phyloP scores from a whole-genome alignment of 2,797 vertebrate species.

The Bradypodion ventrale region DNA sequence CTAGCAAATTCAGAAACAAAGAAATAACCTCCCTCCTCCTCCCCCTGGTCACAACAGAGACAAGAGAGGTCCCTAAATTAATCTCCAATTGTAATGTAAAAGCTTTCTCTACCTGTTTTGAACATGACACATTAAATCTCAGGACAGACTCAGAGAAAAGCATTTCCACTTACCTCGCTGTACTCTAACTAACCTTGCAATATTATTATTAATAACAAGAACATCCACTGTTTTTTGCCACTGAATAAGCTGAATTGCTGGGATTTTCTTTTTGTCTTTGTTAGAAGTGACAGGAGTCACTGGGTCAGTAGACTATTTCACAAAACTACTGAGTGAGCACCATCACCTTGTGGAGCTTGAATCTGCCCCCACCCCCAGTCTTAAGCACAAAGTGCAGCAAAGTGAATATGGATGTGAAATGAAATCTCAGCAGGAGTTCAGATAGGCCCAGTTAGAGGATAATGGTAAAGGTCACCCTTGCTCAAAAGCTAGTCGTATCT shows the following conservation, averaged over 20 bases:
- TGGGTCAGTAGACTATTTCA: not conserved
- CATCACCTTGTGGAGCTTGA: not conserved
- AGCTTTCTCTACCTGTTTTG: constrained; percentile 14
- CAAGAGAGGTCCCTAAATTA: not conserved
- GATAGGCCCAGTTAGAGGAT: constrained; percentile 59
- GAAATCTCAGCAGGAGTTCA: constrained; percentile 18
- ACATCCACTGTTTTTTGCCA: not conserved
- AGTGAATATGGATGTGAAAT: constrained; percentile 2
- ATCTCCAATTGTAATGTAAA: constrained; percentile 22
- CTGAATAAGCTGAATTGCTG: not conserved
- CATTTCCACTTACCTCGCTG: not conserved
- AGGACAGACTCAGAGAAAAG: rapidly evolving
- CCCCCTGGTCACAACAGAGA: too few species aligned
- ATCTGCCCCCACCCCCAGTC: not conserved
- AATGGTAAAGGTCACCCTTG: too few species aligned
- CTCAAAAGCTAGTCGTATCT: too few species aligned
- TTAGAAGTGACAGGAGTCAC: not conserved
- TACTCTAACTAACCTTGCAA: not conserved
- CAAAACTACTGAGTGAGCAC: not conserved
- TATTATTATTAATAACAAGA: constrained; percentile 1
- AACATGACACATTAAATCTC: not conserved
- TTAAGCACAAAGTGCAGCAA: not conserved
- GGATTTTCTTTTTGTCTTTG: not conserved
- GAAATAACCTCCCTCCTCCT: not conserved
- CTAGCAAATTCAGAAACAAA: constrained; percentile 14